Evolutionary conservation across 2,888 invertebrate genomes (phyloP), one percentile per base, ranked within the genome.

Genomic region (Tanaodytes sp.): DNA sequence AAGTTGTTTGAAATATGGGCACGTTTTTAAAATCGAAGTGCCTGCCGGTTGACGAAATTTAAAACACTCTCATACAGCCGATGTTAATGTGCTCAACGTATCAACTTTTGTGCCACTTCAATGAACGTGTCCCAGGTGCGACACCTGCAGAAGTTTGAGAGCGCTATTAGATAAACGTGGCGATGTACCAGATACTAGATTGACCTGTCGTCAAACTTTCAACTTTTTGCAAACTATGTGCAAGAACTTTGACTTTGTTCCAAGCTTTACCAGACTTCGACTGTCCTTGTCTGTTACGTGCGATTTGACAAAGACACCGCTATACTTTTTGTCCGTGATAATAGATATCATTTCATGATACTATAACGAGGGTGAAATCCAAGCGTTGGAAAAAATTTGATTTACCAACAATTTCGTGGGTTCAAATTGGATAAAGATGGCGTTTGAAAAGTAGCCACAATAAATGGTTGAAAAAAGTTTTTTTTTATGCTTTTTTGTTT

Each of bases 171-270:
- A 61, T 51, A 49, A 61, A 45, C 16, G 31, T 23, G 9, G 15
- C 40, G 36, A 43, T 49, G 23, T 16, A 15, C 39, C 20, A 12
- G 45, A 15, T 18, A 33, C 42, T 61, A 27, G 59, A 61, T 54
- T 55, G 67, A 67, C 61, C 67, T 61, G 61, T 67, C 67, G 48
- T 61, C 61, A 49, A 54, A 46, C 46, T 48, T 11, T 27, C 48
- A 65, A 58, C 58, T 65, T 65, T 65, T 65, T 18, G n/a, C 42
- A 16, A 64, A 58, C 49, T 49, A 57, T 57, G 49, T 18, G 18
- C 52, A 23, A 48, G 46, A 52, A 65, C 49, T 49, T 43, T 52
- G 48, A 48, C 66, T 59, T 59, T 39, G 46, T 55, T n/a, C 54
- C 18, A 20, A 20, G 30, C 40, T 61, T 43, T 6, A 14, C 16